phyloP scores from a whole-genome alignment of 2,888 invertebrate species.

The Drosophila mimica region DNA sequence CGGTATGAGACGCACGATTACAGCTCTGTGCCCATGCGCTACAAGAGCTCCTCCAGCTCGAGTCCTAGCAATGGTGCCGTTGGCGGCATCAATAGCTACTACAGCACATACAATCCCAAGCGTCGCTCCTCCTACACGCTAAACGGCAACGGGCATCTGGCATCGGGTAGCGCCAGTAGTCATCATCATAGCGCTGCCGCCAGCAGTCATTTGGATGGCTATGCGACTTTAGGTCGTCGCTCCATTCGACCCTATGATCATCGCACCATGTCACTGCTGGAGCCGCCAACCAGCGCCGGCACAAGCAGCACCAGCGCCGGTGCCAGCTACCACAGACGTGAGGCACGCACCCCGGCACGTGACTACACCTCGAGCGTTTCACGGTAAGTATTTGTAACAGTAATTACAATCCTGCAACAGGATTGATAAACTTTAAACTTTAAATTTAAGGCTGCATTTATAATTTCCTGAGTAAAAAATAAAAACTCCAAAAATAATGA shows the following conservation, averaged over 20 bases:
- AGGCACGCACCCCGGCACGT: slow-evolving; percentile 76
- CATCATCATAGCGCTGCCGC: slow-evolving; percentile 34
- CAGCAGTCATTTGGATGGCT: slow-evolving; percentile 80
- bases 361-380: slow-evolving; percentile 81
- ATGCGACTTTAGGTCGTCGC: slow-evolving; percentile 84
- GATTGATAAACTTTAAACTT: background rate
- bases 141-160: slow-evolving; percentile 67
- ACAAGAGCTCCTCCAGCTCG: slow-evolving; percentile 75
- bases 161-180: slow-evolving; percentile 53
- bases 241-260: slow-evolving; percentile 83
- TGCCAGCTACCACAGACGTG: slow-evolving; percentile 76
- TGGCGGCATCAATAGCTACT: slow-evolving; percentile 66
- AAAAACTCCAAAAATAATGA: background rate
- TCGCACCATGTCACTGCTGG: slow-evolving; percentile 83
- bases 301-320: slow-evolving; percentile 36
- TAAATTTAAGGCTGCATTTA: background rate
- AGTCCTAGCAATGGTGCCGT: slow-evolving; percentile 73
- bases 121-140: slow-evolving; percentile 83
- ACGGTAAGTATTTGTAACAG: slow-evolving; percentile 62
- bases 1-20: slow-evolving; percentile 80
- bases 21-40: slow-evolving; percentile 72
- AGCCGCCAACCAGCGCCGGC: slow-evolving; percentile 69
- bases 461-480: background rate
- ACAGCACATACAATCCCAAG: slow-evolving; percentile 84
- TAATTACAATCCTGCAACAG: too few relatives aligned